phyloP scores from a whole-genome alignment of 2,797 vertebrate species.

The Aratinga solstitialis region DNA sequence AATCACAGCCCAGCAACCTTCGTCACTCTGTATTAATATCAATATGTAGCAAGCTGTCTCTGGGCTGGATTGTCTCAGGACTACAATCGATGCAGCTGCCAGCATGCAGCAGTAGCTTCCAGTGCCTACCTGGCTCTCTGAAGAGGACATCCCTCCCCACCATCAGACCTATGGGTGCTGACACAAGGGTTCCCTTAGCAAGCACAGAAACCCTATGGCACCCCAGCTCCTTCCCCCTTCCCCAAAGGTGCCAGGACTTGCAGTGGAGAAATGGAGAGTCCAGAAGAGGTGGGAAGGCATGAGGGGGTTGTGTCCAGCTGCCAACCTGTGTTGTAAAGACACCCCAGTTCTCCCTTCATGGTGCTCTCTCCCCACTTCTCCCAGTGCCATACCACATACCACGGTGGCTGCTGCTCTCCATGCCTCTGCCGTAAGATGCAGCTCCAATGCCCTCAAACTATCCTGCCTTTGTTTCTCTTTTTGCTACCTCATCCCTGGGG shows the following conservation, averaged over 20 bases:
- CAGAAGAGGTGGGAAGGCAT: neutral
- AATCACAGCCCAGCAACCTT: neutral
- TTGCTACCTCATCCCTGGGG: neutral
- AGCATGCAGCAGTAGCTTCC: neutral
- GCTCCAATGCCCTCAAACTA: neutral
- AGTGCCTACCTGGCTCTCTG: neutral
- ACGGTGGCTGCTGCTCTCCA: neutral
- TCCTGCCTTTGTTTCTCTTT: neutral
- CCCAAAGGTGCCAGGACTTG: neutral
- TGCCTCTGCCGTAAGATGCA: neutral
- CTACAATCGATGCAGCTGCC: neutral
- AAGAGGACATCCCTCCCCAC: neutral
- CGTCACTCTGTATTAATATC: neutral
- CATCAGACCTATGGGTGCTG: accelerated
- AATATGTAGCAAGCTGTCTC: neutral
- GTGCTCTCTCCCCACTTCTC: neutral
- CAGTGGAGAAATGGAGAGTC: neutral
- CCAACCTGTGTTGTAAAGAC: accelerated
- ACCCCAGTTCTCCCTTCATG: accelerated
- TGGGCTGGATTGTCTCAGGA: neutral
- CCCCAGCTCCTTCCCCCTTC: neutral
- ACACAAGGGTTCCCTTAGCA: neutral
- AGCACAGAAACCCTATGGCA: neutral
- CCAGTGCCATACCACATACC: accelerated
- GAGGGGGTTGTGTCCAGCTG: neutral